These are phyloP conservation scores for Dichetophora obliterata DNA, from an alignment of 2,888 invertebrate genomes.

Conservation along the genomic window DNA sequence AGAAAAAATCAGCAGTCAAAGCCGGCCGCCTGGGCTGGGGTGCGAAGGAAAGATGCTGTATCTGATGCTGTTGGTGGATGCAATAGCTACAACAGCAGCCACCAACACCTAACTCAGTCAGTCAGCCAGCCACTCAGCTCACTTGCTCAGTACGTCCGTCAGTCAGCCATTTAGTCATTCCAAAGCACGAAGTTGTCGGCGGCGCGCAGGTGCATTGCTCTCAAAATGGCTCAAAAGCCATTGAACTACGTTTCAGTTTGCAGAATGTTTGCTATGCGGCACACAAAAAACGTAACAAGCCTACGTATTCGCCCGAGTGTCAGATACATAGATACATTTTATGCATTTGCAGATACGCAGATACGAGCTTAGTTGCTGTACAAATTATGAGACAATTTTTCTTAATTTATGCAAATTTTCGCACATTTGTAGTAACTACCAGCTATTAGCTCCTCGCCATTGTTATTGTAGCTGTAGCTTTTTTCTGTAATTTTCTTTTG, in stretches of 20 bases:
- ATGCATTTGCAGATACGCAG: slow-evolving; percentile 17
- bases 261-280: slow-evolving; percentile 37
- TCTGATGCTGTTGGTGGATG: slow-evolving; percentile 12
- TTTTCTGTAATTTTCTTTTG: not conserved
- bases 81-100: slow-evolving; percentile 27
- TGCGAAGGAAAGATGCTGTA: slow-evolving; percentile 30
- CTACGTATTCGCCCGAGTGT: not conserved
- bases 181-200: slow-evolving; percentile 27
- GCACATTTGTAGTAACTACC: not conserved
- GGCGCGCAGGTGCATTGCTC: slow-evolving; percentile 64
- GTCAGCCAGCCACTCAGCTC: slow-evolving; percentile 13
- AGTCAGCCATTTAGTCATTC: slow-evolving; percentile 35
- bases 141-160: slow-evolving; percentile 25
- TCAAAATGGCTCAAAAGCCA: slow-evolving; percentile 68
- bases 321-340: not conserved
- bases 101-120: slow-evolving; percentile 27
- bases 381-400: slow-evolving; percentile 29
- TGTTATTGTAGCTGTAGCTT: not conserved
- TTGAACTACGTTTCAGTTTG: slow-evolving; percentile 59
- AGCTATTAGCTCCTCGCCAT: not conserved
- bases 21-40: not conserved
- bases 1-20: slow-evolving; percentile 5
- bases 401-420: slow-evolving; percentile 26
- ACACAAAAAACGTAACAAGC: slow-evolving; percentile 6
- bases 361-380: slow-evolving; percentile 21